Conservation (phyloP, 2,113 vertebrate species). For the Engystomops pustulosus region DNA sequence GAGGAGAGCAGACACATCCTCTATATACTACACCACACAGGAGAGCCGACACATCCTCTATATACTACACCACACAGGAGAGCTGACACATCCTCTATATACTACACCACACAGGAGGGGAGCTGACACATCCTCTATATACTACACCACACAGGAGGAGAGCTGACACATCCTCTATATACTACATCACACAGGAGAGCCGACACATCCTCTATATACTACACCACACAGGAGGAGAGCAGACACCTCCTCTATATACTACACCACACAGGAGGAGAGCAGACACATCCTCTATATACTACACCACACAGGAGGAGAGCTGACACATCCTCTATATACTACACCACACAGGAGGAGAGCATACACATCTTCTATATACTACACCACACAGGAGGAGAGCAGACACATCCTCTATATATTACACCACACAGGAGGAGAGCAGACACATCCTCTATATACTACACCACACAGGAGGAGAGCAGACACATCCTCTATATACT, state of each 20-base stretch:
- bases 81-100: background rate
- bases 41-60: background rate
- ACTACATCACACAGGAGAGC: background rate
- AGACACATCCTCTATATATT: background rate
- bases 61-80: constrained; percentile 1
- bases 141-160: constrained; percentile 2
- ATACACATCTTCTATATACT: background rate
- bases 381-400: background rate
- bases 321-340: background rate
- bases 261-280: background rate
- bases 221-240: background rate
- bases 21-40: constrained; percentile 2
- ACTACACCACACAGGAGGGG: constrained; percentile 1
- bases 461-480: background rate
- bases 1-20: background rate
- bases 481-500: background rate
- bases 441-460: background rate
- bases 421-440: background rate
- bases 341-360: background rate
- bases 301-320: background rate
- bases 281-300: background rate
- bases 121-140: background rate
- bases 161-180: background rate
- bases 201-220: background rate
- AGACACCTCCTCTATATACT: background rate